Evolutionary conservation across 37 sponge, comb jelly and placozoan genomes (phyloP).

Genomic region (Chondrosia reniformis): DNA sequence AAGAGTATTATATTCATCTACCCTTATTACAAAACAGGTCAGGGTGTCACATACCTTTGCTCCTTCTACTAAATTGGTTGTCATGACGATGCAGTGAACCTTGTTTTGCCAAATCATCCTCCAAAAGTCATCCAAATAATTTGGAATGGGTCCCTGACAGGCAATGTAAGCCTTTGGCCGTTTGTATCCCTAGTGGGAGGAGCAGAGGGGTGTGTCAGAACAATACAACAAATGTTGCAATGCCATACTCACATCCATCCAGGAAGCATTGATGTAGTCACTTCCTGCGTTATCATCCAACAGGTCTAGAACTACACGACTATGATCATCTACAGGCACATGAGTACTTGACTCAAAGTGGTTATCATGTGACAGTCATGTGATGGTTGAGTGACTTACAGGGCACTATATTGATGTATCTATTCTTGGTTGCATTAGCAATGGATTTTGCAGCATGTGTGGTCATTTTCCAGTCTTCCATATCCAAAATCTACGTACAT

Average conservation of each 20-base stretch:
- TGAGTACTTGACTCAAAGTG: too few relatives aligned
- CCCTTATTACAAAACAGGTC: not conserved
- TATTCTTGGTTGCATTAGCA: slow-evolving; percentile 68
- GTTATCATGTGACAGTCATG: not conserved
- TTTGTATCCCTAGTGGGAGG: slow-evolving; percentile 19
- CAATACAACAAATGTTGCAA: not conserved
- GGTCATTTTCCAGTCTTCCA: slow-evolving; percentile 61
- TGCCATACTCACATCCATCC: slow-evolving; percentile 43
- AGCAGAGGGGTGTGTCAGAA: not conserved
- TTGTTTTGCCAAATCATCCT: slow-evolving; percentile 16
- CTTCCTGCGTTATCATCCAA: slow-evolving; percentile 57
- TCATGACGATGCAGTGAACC: slow-evolving; percentile 5
- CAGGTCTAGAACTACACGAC: slow-evolving; percentile 50
- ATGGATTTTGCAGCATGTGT: slow-evolving; percentile 56
- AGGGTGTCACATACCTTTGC: not conserved
- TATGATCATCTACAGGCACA: slow-evolving; percentile 46
- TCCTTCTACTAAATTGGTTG: slow-evolving; percentile 12
- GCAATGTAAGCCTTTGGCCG: not conserved
- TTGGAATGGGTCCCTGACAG: slow-evolving; percentile 16
- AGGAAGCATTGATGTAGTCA: slow-evolving; percentile 73
- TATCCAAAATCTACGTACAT: slow-evolving; percentile 43
- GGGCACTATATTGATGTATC: slow-evolving; percentile 77
- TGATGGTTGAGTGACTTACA: slow-evolving; percentile 33
- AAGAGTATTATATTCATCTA: not conserved
- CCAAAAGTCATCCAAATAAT: slow-evolving; percentile 21